Evolutionary conservation across 2,888 invertebrate genomes (phyloP).

Genomic region (Hydrotaea diabolus): DNA sequence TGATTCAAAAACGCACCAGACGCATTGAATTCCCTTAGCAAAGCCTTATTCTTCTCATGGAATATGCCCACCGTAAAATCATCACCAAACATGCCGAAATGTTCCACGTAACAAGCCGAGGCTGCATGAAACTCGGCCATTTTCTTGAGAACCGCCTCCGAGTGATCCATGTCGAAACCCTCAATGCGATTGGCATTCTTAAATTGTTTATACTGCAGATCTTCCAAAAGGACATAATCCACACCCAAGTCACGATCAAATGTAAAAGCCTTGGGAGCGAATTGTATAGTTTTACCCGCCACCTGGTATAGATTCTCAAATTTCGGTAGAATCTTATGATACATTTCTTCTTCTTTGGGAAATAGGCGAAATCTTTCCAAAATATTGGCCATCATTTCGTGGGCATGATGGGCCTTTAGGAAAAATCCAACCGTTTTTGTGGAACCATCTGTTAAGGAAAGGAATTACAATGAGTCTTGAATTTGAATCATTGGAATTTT

Average conservation of each 20-base stretch:
- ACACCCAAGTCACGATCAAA: conserved; percentile 73
- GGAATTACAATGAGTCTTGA: not conserved
- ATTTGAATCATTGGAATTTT: not conserved
- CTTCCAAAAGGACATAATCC: conserved; percentile 77
- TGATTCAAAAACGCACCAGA: conserved; percentile 73
- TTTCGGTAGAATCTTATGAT: conserved; percentile 75
- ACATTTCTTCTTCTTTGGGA: conserved; percentile 77
- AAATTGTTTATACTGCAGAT: conserved; percentile 74
- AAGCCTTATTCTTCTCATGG: conserved; percentile 70
- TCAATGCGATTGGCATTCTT: conserved; percentile 75
- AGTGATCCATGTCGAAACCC: conserved; percentile 76
- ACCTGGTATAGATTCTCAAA: conserved; percentile 75
- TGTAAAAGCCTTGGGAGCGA: conserved; percentile 75
- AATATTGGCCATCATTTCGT: conserved; percentile 72
- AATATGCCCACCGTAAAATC: conserved; percentile 75
- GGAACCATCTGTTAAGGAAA: conserved; percentile 69
- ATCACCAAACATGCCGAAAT: conserved; percentile 73
- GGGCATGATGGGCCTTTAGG: conserved; percentile 73
- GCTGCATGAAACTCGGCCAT: conserved; percentile 79
- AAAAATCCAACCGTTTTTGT: conserved; percentile 72
- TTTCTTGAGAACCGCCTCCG: conserved; percentile 75
- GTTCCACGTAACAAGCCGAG: conserved; percentile 78
- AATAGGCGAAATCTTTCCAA: conserved; percentile 73
- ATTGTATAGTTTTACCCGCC: conserved; percentile 72
- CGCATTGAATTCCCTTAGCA: conserved; percentile 74